phyloP scores from a whole-genome alignment of 2,797 vertebrate species.

The Hippoglossus hippoglossus region DNA sequence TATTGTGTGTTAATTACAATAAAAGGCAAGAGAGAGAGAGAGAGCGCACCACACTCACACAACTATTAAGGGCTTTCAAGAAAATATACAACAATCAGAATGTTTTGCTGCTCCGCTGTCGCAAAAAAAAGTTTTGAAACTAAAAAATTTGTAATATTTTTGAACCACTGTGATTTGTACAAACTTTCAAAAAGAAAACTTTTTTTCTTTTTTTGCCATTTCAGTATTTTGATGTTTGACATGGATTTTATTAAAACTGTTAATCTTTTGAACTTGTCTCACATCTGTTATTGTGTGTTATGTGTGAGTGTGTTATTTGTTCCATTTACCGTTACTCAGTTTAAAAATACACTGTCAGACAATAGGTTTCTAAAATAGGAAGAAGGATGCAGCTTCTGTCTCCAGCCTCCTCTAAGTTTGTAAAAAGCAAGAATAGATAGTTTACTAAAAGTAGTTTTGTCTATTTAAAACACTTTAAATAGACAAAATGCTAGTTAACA shows the following conservation, averaged over 20 bases:
- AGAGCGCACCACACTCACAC: constrained; percentile 72
- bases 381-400: not conserved
- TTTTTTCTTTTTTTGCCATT: constrained; percentile 79
- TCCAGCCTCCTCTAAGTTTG: not conserved
- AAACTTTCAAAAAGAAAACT: constrained; percentile 73
- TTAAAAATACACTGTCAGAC: too few relatives aligned
- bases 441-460: not conserved
- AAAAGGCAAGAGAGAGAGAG: constrained; percentile 67
- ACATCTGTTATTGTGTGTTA: constrained; percentile 16
- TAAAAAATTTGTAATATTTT: constrained; percentile 87
- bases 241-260: constrained; percentile 87
- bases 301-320: not conserved
- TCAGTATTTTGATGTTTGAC: constrained; percentile 89
- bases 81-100: constrained; percentile 82
- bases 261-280: constrained; percentile 77
- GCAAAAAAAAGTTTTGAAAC: constrained; percentile 81
- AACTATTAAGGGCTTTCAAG: constrained; percentile 85
- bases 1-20: constrained; percentile 53
- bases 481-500: too few relatives aligned
- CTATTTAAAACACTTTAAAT: not conserved
- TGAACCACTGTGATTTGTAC: constrained; percentile 89
- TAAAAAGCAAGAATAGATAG: not conserved
- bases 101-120: constrained; percentile 87
- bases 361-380: not conserved
- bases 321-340: not conserved